These are phyloP conservation scores for Silurus meridionalis DNA, from an alignment of 2,113 vertebrate species.

Conservation along the genomic window DNA sequence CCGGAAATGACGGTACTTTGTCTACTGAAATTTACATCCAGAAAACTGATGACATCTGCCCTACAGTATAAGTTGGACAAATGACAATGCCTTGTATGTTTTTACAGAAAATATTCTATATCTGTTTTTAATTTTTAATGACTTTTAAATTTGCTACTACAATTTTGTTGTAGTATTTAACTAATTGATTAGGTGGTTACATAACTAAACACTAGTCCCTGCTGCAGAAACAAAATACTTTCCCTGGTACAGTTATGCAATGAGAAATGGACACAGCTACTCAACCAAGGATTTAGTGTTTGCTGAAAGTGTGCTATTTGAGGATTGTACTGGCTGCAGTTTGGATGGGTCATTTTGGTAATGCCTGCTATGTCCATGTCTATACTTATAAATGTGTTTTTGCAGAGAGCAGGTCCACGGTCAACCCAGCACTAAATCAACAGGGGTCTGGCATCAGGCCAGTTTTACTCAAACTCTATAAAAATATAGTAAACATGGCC, in stretches of 20 bases:
- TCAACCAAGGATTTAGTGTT: constrained; percentile 25
- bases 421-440: constrained; percentile 13
- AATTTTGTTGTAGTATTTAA: neutral
- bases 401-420: constrained; percentile 44
- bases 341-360: constrained; percentile 34
- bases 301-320: constrained; percentile 41
- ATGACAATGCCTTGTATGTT: neutral
- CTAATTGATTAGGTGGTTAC: neutral
- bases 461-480: constrained; percentile 32
- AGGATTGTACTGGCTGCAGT: constrained; percentile 44
- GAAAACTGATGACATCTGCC: neutral
- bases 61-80: neutral
- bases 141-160: neutral
- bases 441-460: constrained; percentile 14
- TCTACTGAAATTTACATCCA: neutral
- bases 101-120: neutral
- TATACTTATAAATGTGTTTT: constrained; percentile 55
- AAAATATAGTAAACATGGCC: constrained; percentile 48
- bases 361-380: constrained; percentile 41
- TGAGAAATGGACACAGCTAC: neutral
- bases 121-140: neutral
- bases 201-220: neutral
- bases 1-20: no score
- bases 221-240: neutral
- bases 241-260: neutral